A percentile compares a stretch with the other conserved stretches of the same genome.
These are phyloP conservation scores for Aspidiotus rigidus DNA, from an alignment of 2,888 invertebrate species.

Conservation along the genomic window DNA sequence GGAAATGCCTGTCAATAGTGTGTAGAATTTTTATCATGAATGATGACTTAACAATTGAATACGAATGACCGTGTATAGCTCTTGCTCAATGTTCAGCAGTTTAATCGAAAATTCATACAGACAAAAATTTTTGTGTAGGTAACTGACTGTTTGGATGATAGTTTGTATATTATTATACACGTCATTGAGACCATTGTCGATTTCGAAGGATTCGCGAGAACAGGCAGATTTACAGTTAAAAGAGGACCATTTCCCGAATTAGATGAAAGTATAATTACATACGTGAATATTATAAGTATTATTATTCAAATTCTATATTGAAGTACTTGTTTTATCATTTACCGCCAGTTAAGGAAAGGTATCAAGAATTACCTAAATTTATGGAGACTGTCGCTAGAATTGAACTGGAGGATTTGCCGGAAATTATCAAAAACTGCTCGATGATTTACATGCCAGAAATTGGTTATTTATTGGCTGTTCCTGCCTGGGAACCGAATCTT, in stretches of 20 bases:
- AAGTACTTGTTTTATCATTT: slow-evolving; percentile 26
- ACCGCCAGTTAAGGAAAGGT: slow-evolving; percentile 39
- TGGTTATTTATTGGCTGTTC: slow-evolving; percentile 70
- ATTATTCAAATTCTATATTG: background rate
- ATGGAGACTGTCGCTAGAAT: slow-evolving; percentile 62
- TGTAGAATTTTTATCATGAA: too few species aligned
- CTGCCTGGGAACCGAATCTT: slow-evolving; percentile 53
- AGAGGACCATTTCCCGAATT: slow-evolving; percentile 63
- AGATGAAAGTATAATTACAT: slow-evolving; percentile 57
- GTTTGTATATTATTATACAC: slow-evolving; percentile 52
- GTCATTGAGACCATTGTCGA: slow-evolving; percentile 66
- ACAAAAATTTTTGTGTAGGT: slow-evolving; percentile 36
- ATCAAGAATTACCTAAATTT: slow-evolving; percentile 56
- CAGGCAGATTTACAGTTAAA: slow-evolving; percentile 63
- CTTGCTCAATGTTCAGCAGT: too few species aligned
- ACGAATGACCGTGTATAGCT: too few species aligned
- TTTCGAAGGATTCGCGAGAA: slow-evolving; percentile 53
- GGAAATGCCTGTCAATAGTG: too few species aligned
- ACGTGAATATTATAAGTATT: background rate
- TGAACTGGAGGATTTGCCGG: slow-evolving; percentile 58
- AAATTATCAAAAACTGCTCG: slow-evolving; percentile 56
- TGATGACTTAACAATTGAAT: too few species aligned
- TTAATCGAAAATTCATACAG: too few species aligned
- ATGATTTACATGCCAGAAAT: slow-evolving; percentile 65
- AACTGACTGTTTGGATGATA: slow-evolving; percentile 43